Evolutionary conservation across 2,113 vertebrate species (phyloP).

Genomic region (Limanda limanda): DNA sequence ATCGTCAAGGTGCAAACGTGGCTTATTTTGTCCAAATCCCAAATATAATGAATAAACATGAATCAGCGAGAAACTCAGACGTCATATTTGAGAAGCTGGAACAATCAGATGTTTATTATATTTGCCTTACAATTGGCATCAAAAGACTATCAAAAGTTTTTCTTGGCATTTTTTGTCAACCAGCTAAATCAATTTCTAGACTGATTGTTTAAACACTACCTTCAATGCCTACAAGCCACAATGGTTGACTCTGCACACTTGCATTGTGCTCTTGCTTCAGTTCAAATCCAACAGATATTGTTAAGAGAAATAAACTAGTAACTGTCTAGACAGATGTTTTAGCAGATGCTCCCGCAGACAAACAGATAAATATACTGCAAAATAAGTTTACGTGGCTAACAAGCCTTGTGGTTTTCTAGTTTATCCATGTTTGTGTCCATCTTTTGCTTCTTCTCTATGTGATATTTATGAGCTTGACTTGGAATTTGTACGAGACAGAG

Average conservation of each 20-base stretch:
- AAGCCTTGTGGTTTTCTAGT: not conserved
- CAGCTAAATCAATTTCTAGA: not conserved
- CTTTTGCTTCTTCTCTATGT: not conserved
- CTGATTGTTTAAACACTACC: not conserved
- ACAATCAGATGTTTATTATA: not conserved
- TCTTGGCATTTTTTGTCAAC: not conserved
- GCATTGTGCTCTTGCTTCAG: not conserved
- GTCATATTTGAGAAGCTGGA: not conserved
- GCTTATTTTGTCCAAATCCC: no score
- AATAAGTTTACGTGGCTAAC: not conserved
- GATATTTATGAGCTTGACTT: not conserved
- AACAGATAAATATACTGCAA: not conserved
- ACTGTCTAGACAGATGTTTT: not conserved
- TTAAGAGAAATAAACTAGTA: not conserved
- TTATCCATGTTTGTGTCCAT: not conserved
- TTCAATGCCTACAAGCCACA: no score
- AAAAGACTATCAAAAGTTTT: not conserved
- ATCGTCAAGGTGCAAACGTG: no score
- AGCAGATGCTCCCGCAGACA: not conserved
- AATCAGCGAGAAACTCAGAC: no score
- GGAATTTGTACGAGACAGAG: conserved; percentile 12
- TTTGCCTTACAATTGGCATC: not conserved
- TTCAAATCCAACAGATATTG: not conserved
- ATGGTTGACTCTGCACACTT: not conserved
- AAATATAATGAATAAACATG: no score